phyloP scores from a whole-genome alignment of 2,113 vertebrate genomes.

The Urocitellus parryii region DNA sequence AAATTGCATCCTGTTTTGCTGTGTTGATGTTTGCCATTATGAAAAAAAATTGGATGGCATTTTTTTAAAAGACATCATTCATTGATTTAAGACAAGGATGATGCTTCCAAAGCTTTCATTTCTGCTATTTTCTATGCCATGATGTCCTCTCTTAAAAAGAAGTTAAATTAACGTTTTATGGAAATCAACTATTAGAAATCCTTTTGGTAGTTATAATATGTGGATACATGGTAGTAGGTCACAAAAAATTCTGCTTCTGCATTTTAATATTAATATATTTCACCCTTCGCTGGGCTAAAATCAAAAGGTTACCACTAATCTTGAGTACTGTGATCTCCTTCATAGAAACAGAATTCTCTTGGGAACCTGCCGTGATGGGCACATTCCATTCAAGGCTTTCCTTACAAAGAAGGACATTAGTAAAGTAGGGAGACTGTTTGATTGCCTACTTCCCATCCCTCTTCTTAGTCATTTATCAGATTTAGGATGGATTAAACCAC shows the following conservation, averaged over 20 bases:
- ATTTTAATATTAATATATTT: conserved; percentile 80
- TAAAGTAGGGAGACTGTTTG: conserved; percentile 64
- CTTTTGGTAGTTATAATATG: conserved; percentile 1
- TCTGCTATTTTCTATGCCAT: conserved; percentile 62
- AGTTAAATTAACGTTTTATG: conserved; percentile 70
- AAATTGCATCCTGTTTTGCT: conserved; percentile 88
- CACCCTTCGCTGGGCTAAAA: conserved; percentile 73
- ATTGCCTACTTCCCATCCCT: conserved; percentile 67
- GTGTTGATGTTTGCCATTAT: conserved; percentile 88
- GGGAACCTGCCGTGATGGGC: conserved; percentile 71
- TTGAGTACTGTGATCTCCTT: conserved; percentile 77
- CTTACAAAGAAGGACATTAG: conserved; percentile 72
- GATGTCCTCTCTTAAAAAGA: conserved; percentile 58
- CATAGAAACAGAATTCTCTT: conserved; percentile 75
- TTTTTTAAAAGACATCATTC: conserved; percentile 83
- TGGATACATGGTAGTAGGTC: conserved; percentile 12
- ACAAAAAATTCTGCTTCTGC: conserved; percentile 57
- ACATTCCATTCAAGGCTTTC: conserved; percentile 74
- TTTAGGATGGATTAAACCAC: conserved; percentile 57
- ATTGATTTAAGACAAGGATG: conserved; percentile 81
- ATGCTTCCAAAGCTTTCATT: conserved; percentile 78
- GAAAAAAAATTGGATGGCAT: conserved; percentile 84
- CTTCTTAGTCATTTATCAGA: conserved; percentile 50
- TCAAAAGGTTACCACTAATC: conserved; percentile 81
- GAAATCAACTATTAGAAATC: conserved; percentile 11